Evolutionary conservation across 2,113 vertebrate species (phyloP).

Genomic region (Psilopsiagon aymara): DNA sequence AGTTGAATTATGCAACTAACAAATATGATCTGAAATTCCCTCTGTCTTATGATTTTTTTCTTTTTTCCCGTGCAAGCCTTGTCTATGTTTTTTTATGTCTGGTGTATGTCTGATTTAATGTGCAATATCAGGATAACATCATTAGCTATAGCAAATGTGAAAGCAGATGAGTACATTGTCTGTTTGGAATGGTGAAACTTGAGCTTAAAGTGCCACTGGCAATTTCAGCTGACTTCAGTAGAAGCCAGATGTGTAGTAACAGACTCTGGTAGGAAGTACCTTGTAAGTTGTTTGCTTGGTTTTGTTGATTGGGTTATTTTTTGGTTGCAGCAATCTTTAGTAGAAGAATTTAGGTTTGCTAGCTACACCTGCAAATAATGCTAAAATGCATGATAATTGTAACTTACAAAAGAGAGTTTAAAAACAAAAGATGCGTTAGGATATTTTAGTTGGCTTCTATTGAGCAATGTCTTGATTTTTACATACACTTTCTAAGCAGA

Average conservation of each 20-base stretch:
- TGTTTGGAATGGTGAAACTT: not conserved
- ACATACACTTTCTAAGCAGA: not conserved
- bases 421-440: not conserved
- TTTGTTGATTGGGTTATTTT: accelerated
- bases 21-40: not conserved
- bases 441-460: not conserved
- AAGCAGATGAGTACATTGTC: not conserved
- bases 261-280: not conserved
- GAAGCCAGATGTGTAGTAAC: not conserved
- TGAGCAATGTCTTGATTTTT: not conserved
- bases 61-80: not conserved
- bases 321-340: not conserved
- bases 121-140: not conserved
- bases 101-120: not conserved
- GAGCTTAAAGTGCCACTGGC: not conserved
- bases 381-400: not conserved
- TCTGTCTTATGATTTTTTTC: not conserved
- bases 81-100: not conserved
- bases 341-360: not conserved
- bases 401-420: not conserved
- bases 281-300: not conserved
- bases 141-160: not conserved
- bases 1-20: not conserved
- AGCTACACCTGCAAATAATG: not conserved
- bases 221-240: not conserved